Evolutionary conservation across 2,888 invertebrate species (phyloP), one percentile per base, ranked within the genome.

Genomic region (Mactromeris polynyma): DNA sequence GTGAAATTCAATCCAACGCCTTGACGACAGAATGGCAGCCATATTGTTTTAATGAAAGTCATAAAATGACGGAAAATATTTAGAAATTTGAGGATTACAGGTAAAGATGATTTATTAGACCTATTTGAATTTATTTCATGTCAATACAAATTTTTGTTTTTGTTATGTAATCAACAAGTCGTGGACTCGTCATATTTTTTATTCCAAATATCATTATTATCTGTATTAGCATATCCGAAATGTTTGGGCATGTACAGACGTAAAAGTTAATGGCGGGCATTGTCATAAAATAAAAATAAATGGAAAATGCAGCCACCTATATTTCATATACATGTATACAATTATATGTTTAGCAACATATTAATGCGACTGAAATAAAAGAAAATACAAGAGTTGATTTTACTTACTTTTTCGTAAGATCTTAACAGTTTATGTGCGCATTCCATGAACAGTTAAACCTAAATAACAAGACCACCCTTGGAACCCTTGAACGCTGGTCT

Each of bases 1-100:
- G 31, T 36, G 81, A 64, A 79, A 86, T 64, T 51, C 38, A 42
- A 79, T 21, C 54, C 40, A 51, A 19, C 42, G 42, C 89, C 85
- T 82, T 89, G 83, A 89, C 89, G 69, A 89, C 89, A 82, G n/a
- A 19, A 0, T 36, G 14, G 9, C 82, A 69, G 85, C 83, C 83
- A 89, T 86, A 80, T 89, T 80, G 69, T 85, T 80, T 85, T 33
- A 33, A 73, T 14, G 73, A 73, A 73, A 36, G 17, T 33, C 33
- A 36, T 69, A 33, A 11, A 73, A 73, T 73, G 73, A 19, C 73
- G 36, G 17, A 73, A 3, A 33, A 3, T 26, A 64, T 64, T 64
- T 64, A 9, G 58, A 64, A 26, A 9, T 26, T 64, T 64, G 9
- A 64, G 58, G 58, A 64, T 64, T 64, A n/a, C 26, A n/a, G 58